A percentile compares a stretch with the other conserved stretches of the same genome.
These are phyloP conservation scores for Petrolisthes cinctipes DNA, from an alignment of 2,888 invertebrate species.

Conservation along the genomic window DNA sequence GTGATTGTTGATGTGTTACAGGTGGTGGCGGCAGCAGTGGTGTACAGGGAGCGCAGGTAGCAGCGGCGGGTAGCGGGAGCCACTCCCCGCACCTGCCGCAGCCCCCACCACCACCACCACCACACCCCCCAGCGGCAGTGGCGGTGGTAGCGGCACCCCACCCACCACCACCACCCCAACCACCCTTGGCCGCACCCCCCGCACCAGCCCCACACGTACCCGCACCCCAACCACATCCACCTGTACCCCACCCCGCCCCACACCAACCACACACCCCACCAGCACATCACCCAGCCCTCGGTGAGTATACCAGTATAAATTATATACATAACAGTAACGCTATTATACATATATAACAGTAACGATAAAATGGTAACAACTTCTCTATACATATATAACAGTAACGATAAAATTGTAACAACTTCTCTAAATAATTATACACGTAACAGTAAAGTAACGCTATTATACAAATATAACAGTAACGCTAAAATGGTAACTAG, in stretches of 20 bases:
- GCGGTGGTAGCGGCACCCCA: constrained; percentile 54
- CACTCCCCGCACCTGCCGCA: constrained; percentile 16
- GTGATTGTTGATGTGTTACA: not conserved
- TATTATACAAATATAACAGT: no score
- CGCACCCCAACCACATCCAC: constrained; percentile 37
- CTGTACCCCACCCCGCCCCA: constrained; percentile 46
- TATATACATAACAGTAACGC: no score
- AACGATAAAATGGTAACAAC: no score
- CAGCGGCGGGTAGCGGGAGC: not conserved
- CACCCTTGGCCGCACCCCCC: constrained; percentile 35
- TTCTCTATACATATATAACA: no score
- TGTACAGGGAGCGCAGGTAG: not conserved
- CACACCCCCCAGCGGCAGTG: constrained; percentile 28
- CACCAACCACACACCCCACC: constrained; percentile 46
- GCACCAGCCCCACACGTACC: constrained; percentile 32
- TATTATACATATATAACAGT: no score
- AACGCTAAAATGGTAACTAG: no score
- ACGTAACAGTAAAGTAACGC: no score
- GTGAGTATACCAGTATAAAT: constrained; percentile 13
- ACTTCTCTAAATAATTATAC: no score
- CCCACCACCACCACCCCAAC: constrained; percentile 44
- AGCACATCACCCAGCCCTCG: constrained; percentile 43
- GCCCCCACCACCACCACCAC: not conserved
- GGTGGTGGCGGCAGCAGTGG: not conserved
- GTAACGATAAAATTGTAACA: no score